Conservation (phyloP, 2,888 invertebrate species). For the Camptogramma bilineatum region DNA sequence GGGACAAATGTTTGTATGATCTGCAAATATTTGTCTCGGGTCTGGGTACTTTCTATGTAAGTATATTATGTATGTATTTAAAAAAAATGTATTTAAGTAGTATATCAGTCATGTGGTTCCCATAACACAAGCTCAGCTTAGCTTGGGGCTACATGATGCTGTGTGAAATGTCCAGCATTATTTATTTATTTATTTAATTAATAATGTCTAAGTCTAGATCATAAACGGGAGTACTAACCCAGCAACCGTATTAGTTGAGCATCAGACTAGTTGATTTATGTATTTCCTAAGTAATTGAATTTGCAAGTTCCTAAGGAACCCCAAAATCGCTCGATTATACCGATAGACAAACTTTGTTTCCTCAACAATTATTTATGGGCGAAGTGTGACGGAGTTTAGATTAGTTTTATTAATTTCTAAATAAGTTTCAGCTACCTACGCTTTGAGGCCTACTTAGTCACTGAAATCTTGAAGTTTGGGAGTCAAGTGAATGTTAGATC, state of each 20-base stretch:
- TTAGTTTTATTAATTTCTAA: slow-evolving; percentile 45
- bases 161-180: too few species aligned
- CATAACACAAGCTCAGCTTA: too few species aligned
- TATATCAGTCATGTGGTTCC: too few species aligned
- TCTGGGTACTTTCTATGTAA: too few species aligned
- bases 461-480: slow-evolving; percentile 4
- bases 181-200: too few species aligned
- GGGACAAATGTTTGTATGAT: too few species aligned
- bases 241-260: slow-evolving; percentile 51
- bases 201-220: slow-evolving; percentile 19
- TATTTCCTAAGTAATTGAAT: slow-evolving; percentile 70
- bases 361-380: slow-evolving; percentile 43
- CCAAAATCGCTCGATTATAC: slow-evolving; percentile 39
- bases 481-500: neutral
- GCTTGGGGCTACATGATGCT: too few species aligned
- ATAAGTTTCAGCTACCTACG: slow-evolving; percentile 30
- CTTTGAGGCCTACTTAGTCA: slow-evolving; percentile 21
- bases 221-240: slow-evolving; percentile 23
- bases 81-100: too few species aligned
- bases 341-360: slow-evolving; percentile 42
- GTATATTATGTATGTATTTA: too few species aligned
- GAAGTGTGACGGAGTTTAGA: slow-evolving; percentile 37
- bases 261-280: slow-evolving; percentile 66
- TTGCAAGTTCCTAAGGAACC: slow-evolving; percentile 51
- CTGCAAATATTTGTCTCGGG: too few species aligned